Base-by-base conservation (phyloP, 2,797 vertebrate species). In the Threskiornis aethiopicus region DNA sequence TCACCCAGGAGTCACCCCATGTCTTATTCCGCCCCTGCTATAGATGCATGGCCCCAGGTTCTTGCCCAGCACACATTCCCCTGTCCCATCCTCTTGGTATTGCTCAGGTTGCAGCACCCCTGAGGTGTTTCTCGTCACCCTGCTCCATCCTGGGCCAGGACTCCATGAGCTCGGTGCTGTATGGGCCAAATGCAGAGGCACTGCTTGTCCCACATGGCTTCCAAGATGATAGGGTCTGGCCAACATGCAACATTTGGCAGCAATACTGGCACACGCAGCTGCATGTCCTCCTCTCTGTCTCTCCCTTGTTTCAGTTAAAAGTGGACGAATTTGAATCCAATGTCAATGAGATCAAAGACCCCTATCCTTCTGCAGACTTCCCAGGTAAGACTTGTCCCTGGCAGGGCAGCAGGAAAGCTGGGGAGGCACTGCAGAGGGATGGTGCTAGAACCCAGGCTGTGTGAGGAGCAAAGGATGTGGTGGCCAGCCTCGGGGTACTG, bases 291-390 rank as follows among this genome's bases (percentile, higher is more conserved):
- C 7, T 89, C 54, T 93, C 54, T 96, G 28, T 91, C 7, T 89
- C 72, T 96, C 54, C 33, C 42, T 94, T 89, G 20, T 95, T 90
- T 46, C 98, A 99, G 99, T 98, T 99, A 55, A 99, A 99, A 98
- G 95, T 99, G 18, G 99, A 99, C 2, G 99, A 99, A 93, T 99
- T 99, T 98, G 99, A 99, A 97, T 99, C 99, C 42, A 99, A 99
- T 24, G 99, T 99, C 84, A 99, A 99, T 58, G 99, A 99, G 97
- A 99, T 99, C 87, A 99, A 99, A 96, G 99, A 99, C 87, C 99
- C 99, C 3, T 99, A 99, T 96, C 99, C 99, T 57, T 99, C 99
- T 20, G 99, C 99, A 17, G 99, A 99, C 95, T 99, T 99, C 93
- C 99, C 99, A 98, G 99, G 99, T 99, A 98, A 96, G 94, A 0